Conservation (phyloP, 2,888 invertebrate genomes). For the Rhagophthalmus giganteus region DNA sequence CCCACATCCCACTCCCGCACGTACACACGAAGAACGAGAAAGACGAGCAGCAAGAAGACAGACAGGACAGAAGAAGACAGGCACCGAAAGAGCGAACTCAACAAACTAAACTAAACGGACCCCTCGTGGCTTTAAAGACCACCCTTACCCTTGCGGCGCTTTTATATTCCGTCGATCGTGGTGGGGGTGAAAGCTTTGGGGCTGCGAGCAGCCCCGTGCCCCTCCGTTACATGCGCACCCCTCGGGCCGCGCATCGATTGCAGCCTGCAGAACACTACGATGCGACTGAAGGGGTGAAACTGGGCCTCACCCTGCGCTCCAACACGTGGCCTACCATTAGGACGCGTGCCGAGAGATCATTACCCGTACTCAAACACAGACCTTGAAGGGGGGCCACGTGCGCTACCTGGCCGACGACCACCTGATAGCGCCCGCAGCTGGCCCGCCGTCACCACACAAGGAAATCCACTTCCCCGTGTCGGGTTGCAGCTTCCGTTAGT, state of each 20-base stretch:
- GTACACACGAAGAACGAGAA: conserved; percentile 36
- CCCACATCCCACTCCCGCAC: conserved; percentile 36
- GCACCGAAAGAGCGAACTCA: conserved; percentile 52
- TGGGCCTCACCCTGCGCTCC: conserved; percentile 37
- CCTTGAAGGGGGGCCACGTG: conserved; percentile 31
- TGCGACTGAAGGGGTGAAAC: conserved; percentile 34
- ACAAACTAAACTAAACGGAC: conserved; percentile 58
- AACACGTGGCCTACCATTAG: conserved; percentile 41
- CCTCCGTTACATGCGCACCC: conserved; percentile 33
- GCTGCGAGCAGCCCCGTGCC: conserved; percentile 36
- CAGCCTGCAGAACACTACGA: conserved; percentile 32
- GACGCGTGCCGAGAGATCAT: conserved; percentile 42
- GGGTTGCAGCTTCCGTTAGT: conserved; percentile 37
- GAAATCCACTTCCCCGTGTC: conserved; percentile 34
- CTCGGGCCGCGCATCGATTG: conserved; percentile 42
- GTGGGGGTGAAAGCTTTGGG: conserved; percentile 38
- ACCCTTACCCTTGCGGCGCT: conserved; percentile 53
- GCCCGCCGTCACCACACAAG: conserved; percentile 27
- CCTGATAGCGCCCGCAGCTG: conserved; percentile 39
- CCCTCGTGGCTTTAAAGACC: conserved; percentile 62
- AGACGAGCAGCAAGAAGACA: conserved; percentile 45
- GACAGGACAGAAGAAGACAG: conserved; percentile 54
- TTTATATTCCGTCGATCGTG: conserved; percentile 55
- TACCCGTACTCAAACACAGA: conserved; percentile 33
- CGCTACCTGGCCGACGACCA: conserved; percentile 38